Evolutionary conservation across 2,888 invertebrate species (phyloP).

Genomic region (Homarus gammarus): DNA sequence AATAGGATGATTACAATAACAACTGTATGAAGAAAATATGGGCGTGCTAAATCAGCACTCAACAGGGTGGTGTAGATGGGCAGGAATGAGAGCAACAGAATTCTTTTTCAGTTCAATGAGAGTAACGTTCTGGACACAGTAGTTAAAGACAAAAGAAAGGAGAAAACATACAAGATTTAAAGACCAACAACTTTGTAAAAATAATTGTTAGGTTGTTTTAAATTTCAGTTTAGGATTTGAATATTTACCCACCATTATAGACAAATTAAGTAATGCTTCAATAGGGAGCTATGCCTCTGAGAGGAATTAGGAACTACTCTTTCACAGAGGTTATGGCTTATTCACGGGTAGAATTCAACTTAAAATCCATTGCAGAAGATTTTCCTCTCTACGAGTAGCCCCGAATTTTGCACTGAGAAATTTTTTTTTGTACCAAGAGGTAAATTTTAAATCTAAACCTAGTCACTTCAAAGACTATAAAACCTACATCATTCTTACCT

Average conservation of each 20-base stretch:
- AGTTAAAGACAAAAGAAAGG: not conserved
- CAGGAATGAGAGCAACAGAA: slow-evolving; percentile 27
- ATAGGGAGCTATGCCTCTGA: not conserved
- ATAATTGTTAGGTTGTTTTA: not conserved
- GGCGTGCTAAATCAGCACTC: slow-evolving; percentile 54
- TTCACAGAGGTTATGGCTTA: not conserved
- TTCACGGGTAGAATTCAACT: not conserved
- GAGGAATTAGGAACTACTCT: not conserved
- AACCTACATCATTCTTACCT: not conserved
- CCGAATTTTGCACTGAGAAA: not conserved
- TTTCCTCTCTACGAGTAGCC: not conserved
- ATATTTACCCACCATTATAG: not conserved
- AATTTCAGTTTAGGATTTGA: not conserved
- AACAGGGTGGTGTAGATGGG: slow-evolving; percentile 42
- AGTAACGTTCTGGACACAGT: not conserved
- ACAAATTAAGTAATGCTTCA: not conserved
- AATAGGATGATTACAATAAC: slow-evolving; percentile 63
- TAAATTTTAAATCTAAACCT: not conserved
- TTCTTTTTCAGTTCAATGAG: not conserved
- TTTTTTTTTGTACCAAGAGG: slow-evolving; percentile 2
- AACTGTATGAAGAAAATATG: slow-evolving; percentile 56
- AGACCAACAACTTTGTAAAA: not conserved
- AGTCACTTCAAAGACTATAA: not conserved
- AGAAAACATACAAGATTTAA: not conserved
- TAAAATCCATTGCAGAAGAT: not conserved